These are phyloP conservation scores for Astropecten irregularis DNA, from an alignment of 53 echinoderm and acorn worm species.

Conservation along the genomic window DNA sequence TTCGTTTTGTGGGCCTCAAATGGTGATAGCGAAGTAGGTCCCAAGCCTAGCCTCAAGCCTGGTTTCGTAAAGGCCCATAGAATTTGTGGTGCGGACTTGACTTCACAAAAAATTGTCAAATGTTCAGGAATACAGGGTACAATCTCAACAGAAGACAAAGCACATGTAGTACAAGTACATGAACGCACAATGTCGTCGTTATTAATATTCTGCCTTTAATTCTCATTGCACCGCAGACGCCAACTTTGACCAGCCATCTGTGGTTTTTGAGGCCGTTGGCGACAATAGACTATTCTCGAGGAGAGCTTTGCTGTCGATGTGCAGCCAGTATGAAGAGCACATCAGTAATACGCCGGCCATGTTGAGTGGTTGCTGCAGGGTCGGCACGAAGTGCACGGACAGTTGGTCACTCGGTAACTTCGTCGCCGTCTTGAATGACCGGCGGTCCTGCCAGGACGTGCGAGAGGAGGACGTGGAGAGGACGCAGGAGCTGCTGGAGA, in stretches of 20 bases:
- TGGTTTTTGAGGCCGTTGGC: slow-evolving; percentile 53
- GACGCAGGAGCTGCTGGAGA: slow-evolving; percentile 34
- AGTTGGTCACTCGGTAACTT: slow-evolving; percentile 80
- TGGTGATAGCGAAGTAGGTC: too few species aligned
- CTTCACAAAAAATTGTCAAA: too few species aligned
- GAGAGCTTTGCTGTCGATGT: slow-evolving; percentile 62
- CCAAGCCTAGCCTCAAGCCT: too few species aligned
- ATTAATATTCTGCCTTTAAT: too few species aligned
- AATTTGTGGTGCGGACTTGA: too few species aligned
- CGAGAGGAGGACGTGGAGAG: slow-evolving; percentile 57
- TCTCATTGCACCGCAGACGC: too few species aligned
- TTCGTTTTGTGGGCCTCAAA: too few species aligned
- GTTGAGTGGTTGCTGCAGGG: not conserved
- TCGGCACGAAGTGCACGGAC: slow-evolving; percentile 4
- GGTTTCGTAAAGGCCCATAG: too few species aligned
- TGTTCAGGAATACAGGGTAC: too few species aligned
- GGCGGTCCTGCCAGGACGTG: slow-evolving; percentile 63
- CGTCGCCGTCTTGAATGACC: slow-evolving; percentile 70
- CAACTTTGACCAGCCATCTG: slow-evolving; percentile 14
- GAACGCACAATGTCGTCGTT: too few species aligned
- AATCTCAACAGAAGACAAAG: too few species aligned
- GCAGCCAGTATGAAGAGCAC: slow-evolving; percentile 54
- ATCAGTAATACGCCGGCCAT: not conserved
- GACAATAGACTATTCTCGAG: slow-evolving; percentile 40
- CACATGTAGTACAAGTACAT: too few species aligned